Percentiles rank a stretch among this genome's conserved stretches.
These are phyloP conservation scores for Cantharis flavilabris DNA, from an alignment of 2,888 invertebrate species.

Conservation along the genomic window DNA sequence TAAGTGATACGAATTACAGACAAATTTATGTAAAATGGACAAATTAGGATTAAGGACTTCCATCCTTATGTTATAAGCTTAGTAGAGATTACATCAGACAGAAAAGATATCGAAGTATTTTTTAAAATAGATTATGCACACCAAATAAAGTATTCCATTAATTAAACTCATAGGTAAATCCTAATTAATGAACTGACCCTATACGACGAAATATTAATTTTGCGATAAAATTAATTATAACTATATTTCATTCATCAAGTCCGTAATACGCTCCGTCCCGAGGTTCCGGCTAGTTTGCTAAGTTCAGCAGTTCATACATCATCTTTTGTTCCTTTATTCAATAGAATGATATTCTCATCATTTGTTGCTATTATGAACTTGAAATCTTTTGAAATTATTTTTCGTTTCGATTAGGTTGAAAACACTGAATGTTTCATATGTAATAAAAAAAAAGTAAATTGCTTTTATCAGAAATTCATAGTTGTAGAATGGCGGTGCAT, in stretches of 20 bases:
- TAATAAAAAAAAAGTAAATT: not conserved
- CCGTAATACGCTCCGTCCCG: constrained; percentile 12
- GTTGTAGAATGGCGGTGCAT: not conserved
- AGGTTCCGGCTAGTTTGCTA: constrained; percentile 14
- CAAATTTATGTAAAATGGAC: not conserved
- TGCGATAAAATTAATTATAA: constrained; percentile 31
- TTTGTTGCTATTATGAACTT: constrained; percentile 23
- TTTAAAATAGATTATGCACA: not conserved
- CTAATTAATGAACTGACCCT: not conserved
- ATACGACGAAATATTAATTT: constrained; percentile 23
- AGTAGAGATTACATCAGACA: not conserved
- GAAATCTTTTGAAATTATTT: not conserved
- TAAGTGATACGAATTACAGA: not conserved
- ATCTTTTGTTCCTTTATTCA: constrained; percentile 27
- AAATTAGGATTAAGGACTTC: not conserved
- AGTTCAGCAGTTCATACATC: constrained; percentile 29
- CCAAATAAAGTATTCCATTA: not conserved
- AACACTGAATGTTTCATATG: not conserved
- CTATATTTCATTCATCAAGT: constrained; percentile 26
- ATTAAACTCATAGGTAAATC: not conserved
- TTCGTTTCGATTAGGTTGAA: not conserved
- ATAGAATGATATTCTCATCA: constrained; percentile 28
- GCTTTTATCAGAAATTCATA: not conserved
- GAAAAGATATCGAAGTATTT: not conserved
- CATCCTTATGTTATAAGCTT: not conserved